Base-by-base conservation (phyloP, 2,113 vertebrate species). In the Asarcornis scutulata region DNA sequence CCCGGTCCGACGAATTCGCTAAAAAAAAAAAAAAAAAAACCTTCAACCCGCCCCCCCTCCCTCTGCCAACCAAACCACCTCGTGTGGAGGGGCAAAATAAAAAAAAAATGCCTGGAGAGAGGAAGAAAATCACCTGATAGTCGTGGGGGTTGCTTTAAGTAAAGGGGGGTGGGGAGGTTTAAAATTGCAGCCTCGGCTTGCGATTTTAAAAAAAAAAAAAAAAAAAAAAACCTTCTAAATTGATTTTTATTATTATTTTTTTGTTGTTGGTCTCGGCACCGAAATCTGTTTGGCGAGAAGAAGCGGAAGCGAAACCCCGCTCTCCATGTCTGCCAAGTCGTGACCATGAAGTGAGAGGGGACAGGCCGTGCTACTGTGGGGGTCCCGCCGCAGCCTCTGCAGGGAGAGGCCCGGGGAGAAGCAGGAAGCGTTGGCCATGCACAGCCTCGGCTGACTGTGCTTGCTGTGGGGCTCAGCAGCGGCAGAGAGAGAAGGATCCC, bases 71-170 rank as follows among this genome's bases (percentile, higher is more conserved):
- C 82, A 75, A 91, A 73, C 40, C 40, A 17, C 14, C 83, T 52
- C 7, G 34, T 10, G 46, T 48, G 69, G 75, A 68, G 94, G 40
- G 18, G 34, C 40, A 40, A 40, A 40, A 40, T n/a, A 40, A 40
- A 40, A 40, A 40, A 40, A 90, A 97, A 97, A 97, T 98, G 96
- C 92, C 96, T 97, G 97, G 91, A 95, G 96, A 93, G 96, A 93
- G 94, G 71, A 96, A n/a, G 38, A 93, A 96, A 97, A 97, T 92
- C 83, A 93, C 91, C 95, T 95, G 85, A 95, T 93, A 89, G 73
- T 12, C 89, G 86, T 48, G 95, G 80, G 14, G 14, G 68, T 87
- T 89, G 69, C 1, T 56, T 85, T 88, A 71, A 13, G 40, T 40
- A 40, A 40, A 11, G 32, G 16, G 16, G 34, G 60, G 68, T 40